Evolutionary conservation across 2,797 vertebrate species (phyloP).

Genomic region (Oreochromis mossambicus): DNA sequence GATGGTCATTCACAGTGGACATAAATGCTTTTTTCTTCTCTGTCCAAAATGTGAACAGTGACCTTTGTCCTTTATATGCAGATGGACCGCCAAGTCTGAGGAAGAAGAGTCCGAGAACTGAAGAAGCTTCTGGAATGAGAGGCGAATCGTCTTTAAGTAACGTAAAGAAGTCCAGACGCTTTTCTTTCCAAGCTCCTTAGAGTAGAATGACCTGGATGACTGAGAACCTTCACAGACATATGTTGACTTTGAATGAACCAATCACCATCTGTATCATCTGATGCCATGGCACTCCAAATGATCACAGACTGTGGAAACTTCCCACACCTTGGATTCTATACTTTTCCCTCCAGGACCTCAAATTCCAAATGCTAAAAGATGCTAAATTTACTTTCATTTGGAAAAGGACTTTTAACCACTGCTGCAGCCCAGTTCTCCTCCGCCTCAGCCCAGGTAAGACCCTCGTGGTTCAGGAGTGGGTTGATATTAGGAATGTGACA

Average conservation of each 20-base stretch:
- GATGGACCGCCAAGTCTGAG: not conserved
- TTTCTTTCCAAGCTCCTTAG: rapidly evolving
- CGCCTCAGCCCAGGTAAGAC: not conserved
- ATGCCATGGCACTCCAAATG: rapidly evolving
- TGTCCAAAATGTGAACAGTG: rapidly evolving
- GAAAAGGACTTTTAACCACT: not conserved
- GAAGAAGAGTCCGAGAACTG: not conserved
- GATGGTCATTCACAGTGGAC: not conserved
- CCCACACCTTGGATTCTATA: rapidly evolving
- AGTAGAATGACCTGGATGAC: not conserved
- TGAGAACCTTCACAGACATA: not conserved
- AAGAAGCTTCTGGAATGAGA: not conserved
- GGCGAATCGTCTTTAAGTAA: not conserved
- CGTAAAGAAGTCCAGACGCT: not conserved
- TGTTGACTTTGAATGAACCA: not conserved
- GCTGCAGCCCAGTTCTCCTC: not conserved
- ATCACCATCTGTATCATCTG: not conserved
- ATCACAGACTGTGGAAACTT: not conserved
- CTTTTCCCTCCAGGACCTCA: not conserved
- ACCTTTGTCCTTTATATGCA: not conserved
- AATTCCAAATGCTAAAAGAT: not conserved
- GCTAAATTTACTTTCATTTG: not conserved
- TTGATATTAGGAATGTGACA: not conserved
- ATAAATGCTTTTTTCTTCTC: not conserved
- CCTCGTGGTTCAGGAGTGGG: not conserved